Evolutionary conservation across 2,113 vertebrate genomes (phyloP), one percentile per base, ranked within the genome.

Genomic region (Mustelus asterias): DNA sequence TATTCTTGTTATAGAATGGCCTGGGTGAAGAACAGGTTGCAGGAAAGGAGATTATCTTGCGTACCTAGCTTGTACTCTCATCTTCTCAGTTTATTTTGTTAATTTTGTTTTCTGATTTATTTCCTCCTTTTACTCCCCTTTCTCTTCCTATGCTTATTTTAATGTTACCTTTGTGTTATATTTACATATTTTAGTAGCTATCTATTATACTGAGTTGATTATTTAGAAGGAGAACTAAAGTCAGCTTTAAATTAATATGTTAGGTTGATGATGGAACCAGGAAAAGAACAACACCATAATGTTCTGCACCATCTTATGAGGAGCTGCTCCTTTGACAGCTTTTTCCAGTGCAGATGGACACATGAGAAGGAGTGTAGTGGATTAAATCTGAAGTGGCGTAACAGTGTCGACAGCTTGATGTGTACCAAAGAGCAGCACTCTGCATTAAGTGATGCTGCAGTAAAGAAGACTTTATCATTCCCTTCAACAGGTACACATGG

Each of bases 281-380:
- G 37, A 94, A 94, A 94, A 26, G 65, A 41, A 24, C 69, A 13
- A 18, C 63, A 70, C 37, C 10, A 26, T 58, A 89, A 48, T 13
- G 54, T 89, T 89, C 48, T 89, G 86, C 11, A 58, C 44, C 65
- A 48, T 48, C 93, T 70, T 94, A 48, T 14, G 41, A 48, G 67
- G 41, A 94, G 93, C 37, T 94, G n/a, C 41, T 94, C 93, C 24
- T 67, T 70, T 70, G 93, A 94, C 20, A 70, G 67, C 65, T 94
- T 94, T 94, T 94, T 94, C 37, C 93, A 94, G 9, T 26, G 22
- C 67, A 94, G 93, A 48, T 44, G 3, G 92, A 70, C 93, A 94
- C 22, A 69, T 24, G 67, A 26, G 18, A 69, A 94, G n/a, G 16
- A 94, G 4, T 44, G 37, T 24, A 70, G 33, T 94, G 93, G 93